Conservation (phyloP, 2,888 invertebrate genomes). For the Punctoribates punctum region DNA sequence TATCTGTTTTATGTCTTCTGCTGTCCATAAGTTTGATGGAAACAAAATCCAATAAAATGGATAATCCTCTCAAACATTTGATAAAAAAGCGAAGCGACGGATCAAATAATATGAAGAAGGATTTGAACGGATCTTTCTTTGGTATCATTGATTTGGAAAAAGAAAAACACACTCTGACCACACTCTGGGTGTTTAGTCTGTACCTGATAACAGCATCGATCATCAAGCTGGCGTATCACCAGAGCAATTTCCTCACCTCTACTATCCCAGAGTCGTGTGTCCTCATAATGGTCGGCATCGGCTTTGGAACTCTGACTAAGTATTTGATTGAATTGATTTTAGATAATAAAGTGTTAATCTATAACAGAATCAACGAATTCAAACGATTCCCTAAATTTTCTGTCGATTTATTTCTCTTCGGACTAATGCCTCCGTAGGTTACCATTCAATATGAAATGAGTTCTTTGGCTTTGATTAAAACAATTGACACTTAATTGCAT, state of each 20-base stretch:
- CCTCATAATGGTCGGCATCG: not conserved
- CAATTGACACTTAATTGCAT: too few relatives aligned
- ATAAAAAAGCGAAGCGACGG: too few relatives aligned
- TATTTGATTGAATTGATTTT: not conserved
- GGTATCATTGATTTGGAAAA: not conserved
- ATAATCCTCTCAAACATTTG: too few relatives aligned
- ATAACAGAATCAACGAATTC: not conserved
- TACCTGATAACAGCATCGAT: not conserved
- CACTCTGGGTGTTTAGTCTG: not conserved
- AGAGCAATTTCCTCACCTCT: not conserved
- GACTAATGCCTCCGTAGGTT: slow-evolving; percentile 60
- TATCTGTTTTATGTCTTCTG: too few relatives aligned
- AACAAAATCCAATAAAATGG: too few relatives aligned
- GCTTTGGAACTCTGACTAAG: not conserved
- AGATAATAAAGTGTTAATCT: not conserved
- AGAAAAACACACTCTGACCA: not conserved
- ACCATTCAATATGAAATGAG: too few relatives aligned
- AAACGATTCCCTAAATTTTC: slow-evolving; percentile 51
- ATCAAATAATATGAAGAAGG: too few relatives aligned
- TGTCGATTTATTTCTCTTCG: slow-evolving; percentile 57
- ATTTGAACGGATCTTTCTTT: not conserved
- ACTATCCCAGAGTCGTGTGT: slow-evolving; percentile 21
- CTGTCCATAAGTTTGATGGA: too few relatives aligned
- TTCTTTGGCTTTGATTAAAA: too few relatives aligned
- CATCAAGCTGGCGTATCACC: slow-evolving; percentile 3